A percentile compares a stretch with the other conserved stretches of the same genome.
These are phyloP conservation scores for Pituophis catenifer DNA, from an alignment of 2,113 vertebrate genomes.

Conservation along the genomic window DNA sequence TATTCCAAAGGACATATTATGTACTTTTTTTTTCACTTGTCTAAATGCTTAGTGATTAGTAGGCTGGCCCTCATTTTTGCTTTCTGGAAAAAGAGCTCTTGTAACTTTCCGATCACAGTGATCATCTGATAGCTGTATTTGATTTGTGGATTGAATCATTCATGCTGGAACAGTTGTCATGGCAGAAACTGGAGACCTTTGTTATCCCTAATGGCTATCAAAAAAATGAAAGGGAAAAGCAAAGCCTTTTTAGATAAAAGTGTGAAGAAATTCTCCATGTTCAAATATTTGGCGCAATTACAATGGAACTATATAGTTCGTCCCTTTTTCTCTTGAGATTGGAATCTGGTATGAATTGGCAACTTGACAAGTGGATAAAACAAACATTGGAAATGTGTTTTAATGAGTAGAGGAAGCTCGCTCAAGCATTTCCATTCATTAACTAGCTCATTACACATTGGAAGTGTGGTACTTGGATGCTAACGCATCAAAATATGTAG, in stretches of 20 bases:
- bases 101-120: neutral
- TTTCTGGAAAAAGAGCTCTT: neutral
- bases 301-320: neutral
- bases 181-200: neutral
- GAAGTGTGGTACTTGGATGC: neutral
- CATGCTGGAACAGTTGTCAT: too few species aligned
- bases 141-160: neutral
- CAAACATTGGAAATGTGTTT: neutral
- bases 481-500: neutral
- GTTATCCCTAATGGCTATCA: neutral
- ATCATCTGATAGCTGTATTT: neutral
- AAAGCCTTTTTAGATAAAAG: neutral
- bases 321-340: neutral
- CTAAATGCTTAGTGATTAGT: neutral
- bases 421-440: neutral
- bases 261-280: too few species aligned
- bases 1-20: neutral
- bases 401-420: neutral
- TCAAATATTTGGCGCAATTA: neutral
- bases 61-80: neutral
- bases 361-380: neutral
- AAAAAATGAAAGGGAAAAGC: neutral
- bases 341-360: neutral
- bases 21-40: neutral
- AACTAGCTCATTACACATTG: neutral